Percentiles rank a stretch among this genome's conserved stretches.
phyloP scores from a whole-genome alignment of 2,113 vertebrate species.

The Sphaerodactylus townsendi region DNA sequence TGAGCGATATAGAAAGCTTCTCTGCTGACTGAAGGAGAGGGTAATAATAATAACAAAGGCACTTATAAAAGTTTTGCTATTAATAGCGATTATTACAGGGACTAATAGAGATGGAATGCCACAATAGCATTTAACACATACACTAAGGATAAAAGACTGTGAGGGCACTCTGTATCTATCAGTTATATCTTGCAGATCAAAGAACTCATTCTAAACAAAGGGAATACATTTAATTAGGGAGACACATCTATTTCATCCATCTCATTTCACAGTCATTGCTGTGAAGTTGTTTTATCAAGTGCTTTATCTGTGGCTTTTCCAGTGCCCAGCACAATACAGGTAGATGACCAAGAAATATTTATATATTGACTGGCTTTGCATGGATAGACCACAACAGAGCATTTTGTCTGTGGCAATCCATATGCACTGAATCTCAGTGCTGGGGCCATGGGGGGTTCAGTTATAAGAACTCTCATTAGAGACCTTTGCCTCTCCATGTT shows the following conservation, averaged over 20 bases:
- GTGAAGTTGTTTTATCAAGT: not conserved
- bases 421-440: no score
- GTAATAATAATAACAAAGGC: not conserved
- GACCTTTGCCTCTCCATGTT: not conserved
- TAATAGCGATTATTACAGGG: conserved; percentile 1
- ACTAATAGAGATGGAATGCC: not conserved
- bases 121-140: not conserved
- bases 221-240: not conserved
- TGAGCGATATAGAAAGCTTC: not conserved
- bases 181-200: not conserved
- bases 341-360: not conserved
- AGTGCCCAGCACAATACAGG: not conserved
- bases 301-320: not conserved
- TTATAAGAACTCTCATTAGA: not conserved
- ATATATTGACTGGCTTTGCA: not conserved
- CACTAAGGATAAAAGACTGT: not conserved
- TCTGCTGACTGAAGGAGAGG: not conserved
- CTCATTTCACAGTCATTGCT: not conserved
- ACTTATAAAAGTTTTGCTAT: conserved; percentile 7
- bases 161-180: not conserved
- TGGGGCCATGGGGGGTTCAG: not conserved
- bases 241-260: not conserved
- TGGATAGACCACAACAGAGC: not conserved
- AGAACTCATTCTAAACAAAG: not conserved
- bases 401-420: not conserved